phyloP scores from a whole-genome alignment of 2,797 vertebrate species.

The Morelia viridis region DNA sequence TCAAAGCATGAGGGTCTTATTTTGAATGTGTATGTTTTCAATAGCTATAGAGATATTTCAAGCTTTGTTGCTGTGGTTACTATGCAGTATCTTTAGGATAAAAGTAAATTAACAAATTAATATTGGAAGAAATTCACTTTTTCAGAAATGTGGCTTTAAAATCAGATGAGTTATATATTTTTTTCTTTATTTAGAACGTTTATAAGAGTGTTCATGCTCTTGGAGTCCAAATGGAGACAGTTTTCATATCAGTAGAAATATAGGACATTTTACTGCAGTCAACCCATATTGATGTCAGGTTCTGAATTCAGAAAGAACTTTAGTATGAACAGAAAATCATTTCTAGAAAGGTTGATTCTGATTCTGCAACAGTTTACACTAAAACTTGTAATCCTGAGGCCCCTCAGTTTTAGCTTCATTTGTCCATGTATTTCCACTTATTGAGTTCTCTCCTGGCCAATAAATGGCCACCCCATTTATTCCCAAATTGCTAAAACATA shows the following conservation, averaged over 20 bases:
- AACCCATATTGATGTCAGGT: background rate
- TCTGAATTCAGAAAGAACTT: background rate
- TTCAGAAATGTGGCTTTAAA: background rate
- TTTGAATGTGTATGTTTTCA: background rate
- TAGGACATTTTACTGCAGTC: no score
- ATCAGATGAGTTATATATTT: background rate
- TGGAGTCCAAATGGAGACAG: background rate
- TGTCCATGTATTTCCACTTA: background rate
- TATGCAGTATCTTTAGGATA: background rate
- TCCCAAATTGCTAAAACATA: background rate
- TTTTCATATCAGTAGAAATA: no score
- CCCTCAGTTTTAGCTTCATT: background rate
- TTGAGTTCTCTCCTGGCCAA: background rate
- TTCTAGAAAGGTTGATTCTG: background rate
- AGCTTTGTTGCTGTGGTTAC: background rate
- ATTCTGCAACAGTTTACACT: background rate
- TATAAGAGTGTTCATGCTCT: background rate
- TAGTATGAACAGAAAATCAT: background rate
- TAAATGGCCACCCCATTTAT: background rate
- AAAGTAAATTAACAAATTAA: background rate
- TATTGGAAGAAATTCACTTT: background rate
- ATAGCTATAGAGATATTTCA: background rate
- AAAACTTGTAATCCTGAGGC: background rate
- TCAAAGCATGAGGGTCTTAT: background rate
- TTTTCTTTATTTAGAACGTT: background rate